Evolutionary conservation across 2,797 vertebrate genomes (phyloP), one percentile per base, ranked within the genome.

Genomic region (Triplophysa bombifrons): DNA sequence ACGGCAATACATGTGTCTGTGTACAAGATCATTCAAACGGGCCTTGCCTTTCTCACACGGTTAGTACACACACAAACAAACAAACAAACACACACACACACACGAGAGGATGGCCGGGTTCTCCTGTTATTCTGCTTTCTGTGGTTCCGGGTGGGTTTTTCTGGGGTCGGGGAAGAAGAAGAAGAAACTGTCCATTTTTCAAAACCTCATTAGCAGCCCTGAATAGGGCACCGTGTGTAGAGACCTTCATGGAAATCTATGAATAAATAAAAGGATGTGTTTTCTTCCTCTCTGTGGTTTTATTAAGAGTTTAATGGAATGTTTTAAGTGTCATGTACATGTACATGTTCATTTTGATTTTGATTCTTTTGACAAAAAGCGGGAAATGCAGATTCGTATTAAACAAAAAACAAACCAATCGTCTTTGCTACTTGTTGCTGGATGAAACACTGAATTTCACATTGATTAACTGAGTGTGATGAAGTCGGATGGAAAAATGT

Each of bases 331-430:
- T 96, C 93, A 94, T 95, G 94, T 95, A 95, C 93, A 95, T 95
- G 95, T 96, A 95, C 93, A 95, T 95, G 95, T 96, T 95, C 13
- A 93, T 95, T 95, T 95, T 95, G 95, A 95, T 94, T 92, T 5
- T 30, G 30, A 30, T 30, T 30, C 91, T 94, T 93, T 94, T 92
- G 94, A 94, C 65, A 85, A 74, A 14, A 82, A 79, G 74, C 55
- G 66, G 63, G 76, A 84, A 78, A 82, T 56, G 64, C 41, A 27
- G 78, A 81, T 70, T 73, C 53, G 13, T 73, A 76, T 75, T 70
- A 67, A 81, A 67, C 80, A 64, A 90, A 2, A 65, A 20, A 55
- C 30, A 9, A 73, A 27, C 20, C 55, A 19, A 1, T 72, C 20
- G n/a, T 72, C 90, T 93, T 93, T 93, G 80, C 80, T 84, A 93